phyloP scores from a whole-genome alignment of 1,140 invertebrate species.

The Polyergus mexicanus region DNA sequence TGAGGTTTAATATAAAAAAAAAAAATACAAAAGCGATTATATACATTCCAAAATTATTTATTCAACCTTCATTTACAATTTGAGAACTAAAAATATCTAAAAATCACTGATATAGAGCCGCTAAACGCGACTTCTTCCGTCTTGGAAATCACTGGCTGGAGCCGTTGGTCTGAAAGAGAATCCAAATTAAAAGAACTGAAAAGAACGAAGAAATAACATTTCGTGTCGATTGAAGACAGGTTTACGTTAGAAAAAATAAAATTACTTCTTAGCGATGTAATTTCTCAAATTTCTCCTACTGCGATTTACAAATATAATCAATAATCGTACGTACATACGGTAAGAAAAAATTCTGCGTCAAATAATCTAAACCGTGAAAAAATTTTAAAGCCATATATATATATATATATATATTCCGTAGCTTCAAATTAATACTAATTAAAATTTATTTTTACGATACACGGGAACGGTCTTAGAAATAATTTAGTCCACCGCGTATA shows the following conservation, averaged over 20 bases:
- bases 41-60: constrained; percentile 43
- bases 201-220: constrained; percentile 33
- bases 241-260: not conserved
- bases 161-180: constrained; percentile 49
- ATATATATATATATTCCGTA: not conserved
- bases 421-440: constrained; percentile 38
- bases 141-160: constrained; percentile 34
- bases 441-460: constrained; percentile 31
- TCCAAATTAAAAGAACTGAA: constrained; percentile 41
- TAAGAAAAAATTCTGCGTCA: not conserved
- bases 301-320: not conserved
- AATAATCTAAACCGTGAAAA: not conserved
- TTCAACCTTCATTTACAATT: constrained; percentile 48
- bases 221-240: not conserved
- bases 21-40: constrained; percentile 8
- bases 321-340: not conserved
- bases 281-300: not conserved
- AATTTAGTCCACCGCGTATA: constrained; percentile 11
- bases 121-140: constrained; percentile 2
- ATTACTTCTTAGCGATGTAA: not conserved
- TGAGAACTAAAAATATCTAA: constrained; percentile 9
- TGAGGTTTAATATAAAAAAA: constrained; percentile 37
- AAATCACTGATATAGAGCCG: not conserved
- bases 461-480: not conserved
- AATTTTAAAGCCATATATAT: not conserved